These are phyloP conservation scores for Sebastes kiyomatsui DNA, from an alignment of 2,797 vertebrate species.

Conservation along the genomic window DNA sequence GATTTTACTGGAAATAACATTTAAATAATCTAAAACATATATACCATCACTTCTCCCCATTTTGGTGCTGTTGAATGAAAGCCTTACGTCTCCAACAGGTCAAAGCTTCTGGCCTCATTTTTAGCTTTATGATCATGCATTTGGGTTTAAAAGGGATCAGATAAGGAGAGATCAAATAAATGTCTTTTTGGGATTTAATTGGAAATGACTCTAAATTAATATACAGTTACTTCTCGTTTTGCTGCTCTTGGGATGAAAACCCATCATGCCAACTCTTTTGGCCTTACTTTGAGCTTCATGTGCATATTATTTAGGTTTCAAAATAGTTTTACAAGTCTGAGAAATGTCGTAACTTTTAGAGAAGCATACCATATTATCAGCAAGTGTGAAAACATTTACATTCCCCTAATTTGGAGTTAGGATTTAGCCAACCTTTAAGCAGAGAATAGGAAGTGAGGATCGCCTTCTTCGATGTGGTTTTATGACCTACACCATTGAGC, in stretches of 20 bases:
- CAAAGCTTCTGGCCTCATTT: background rate
- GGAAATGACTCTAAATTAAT: background rate
- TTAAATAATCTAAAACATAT: background rate
- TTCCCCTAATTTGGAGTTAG: background rate
- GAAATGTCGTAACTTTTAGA: background rate
- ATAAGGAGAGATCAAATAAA: background rate
- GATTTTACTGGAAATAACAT: background rate
- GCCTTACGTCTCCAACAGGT: background rate
- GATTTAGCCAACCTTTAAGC: background rate
- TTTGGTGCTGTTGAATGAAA: background rate
- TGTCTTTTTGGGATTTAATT: background rate
- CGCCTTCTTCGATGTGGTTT: background rate
- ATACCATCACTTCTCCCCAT: background rate
- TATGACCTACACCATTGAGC: conserved; percentile 11
- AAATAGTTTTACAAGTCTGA: background rate
- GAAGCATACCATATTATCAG: background rate
- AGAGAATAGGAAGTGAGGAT: background rate
- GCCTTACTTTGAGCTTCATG: background rate
- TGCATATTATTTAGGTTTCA: background rate
- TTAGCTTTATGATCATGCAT: background rate
- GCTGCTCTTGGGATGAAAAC: background rate
- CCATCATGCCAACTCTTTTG: background rate
- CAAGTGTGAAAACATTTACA: background rate
- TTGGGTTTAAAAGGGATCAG: background rate
- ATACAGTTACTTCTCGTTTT: background rate